Conservation (phyloP, 2,888 invertebrate species). For the Platerodrilus igneus region DNA sequence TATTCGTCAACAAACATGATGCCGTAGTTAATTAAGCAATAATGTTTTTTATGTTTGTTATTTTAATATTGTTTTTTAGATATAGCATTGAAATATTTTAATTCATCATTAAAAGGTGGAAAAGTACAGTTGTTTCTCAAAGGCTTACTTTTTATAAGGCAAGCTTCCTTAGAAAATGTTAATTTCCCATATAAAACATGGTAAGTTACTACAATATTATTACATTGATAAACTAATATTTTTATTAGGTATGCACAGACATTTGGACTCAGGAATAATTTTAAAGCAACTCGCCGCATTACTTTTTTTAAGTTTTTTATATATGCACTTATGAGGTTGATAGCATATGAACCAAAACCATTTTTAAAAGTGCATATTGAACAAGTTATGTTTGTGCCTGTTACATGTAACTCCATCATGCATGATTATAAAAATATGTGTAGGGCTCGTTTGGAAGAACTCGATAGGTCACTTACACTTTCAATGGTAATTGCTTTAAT, state of each 20-base stretch:
- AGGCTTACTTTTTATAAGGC: constrained; percentile 15
- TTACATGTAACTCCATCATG: constrained; percentile 11
- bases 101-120: constrained; percentile 14
- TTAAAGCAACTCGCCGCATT: constrained; percentile 8
- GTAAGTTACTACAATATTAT: constrained; percentile 8
- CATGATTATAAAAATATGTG: constrained; percentile 18
- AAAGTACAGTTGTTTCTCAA: constrained; percentile 10
- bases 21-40: no score
- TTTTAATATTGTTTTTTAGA: constrained; percentile 11
- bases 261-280: constrained; percentile 16
- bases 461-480: constrained; percentile 6
- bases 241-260: constrained; percentile 15
- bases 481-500: constrained; percentile 8
- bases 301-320: constrained; percentile 17
- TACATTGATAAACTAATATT: not conserved
- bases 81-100: constrained; percentile 6
- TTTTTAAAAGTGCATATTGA: constrained; percentile 14
- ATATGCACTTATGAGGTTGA: constrained; percentile 6
- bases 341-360: constrained; percentile 14
- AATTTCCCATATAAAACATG: constrained; percentile 13
- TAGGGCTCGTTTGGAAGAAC: constrained; percentile 11
- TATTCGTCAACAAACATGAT: no score
- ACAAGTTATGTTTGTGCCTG: constrained; percentile 9
- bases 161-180: constrained; percentile 11
- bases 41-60: no score